Evolutionary conservation across 2,888 invertebrate species (phyloP), one percentile per base, ranked within the genome.

Genomic region (Patella depressa): DNA sequence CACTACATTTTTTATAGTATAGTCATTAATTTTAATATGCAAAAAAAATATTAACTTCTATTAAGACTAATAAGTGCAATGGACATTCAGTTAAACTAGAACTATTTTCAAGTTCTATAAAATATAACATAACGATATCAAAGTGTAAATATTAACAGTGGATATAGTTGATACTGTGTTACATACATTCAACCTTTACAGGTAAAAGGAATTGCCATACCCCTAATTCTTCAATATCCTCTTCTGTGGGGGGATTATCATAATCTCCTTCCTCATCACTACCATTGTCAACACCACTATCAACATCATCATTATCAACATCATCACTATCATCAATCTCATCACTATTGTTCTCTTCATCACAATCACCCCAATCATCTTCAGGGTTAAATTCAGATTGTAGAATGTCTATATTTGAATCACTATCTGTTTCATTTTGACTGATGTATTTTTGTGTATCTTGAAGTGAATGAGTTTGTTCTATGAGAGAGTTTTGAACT

Each of bases 231-330:
- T 70, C 73, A n/a, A 69, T 15, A 73, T 65, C 29, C 9, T 72
- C 76, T 53, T 79, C 76, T 19, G 72, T 59, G 53, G 70, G 71
- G n/a, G 75, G 78, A 57, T 78, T 78, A 55, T 78, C 82, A 57
- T 79, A 79, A 73, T 53, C 76, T 74, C 80, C 80, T 73, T 71
- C 77, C 24, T 69, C 78, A 19, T 72, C 77, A 75, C 78, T 78
- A 7, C 59, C 82, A 45, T 82, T 81, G 57, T 78, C 79, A 19
- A 81, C 91, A 24, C 93, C 86, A 80, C 94, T 91, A 74, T 55
- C 80, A 69, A 65, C 75, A 34, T 78, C 78, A 45, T 81, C 81
- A 75, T 72, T 71, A 24, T 78, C 76, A 15, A 77, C 80, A 59
- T 81, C 80, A 53, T 78, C 71, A 83, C 83, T 53, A 11, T 72